Percentiles rank a stretch among this genome's conserved stretches.
Conservation (phyloP, 2,797 vertebrate species). For the Labeo calbasu region DNA sequence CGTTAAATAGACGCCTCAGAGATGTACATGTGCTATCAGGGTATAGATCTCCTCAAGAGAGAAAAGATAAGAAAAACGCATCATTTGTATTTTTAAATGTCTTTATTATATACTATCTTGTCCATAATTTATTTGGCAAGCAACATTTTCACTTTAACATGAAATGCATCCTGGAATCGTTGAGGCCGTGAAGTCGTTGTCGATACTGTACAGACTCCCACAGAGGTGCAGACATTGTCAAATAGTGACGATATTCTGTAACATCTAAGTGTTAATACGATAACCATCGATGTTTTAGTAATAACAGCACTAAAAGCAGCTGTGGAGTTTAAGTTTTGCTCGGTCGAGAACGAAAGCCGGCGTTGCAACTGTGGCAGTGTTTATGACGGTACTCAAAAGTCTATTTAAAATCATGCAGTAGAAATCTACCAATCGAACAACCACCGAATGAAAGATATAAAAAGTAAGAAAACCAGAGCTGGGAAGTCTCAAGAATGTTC, state of each 20-base stretch:
- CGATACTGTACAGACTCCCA: constrained; percentile 35
- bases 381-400: neutral
- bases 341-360: neutral
- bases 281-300: neutral
- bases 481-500: constrained; percentile 32
- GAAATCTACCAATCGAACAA: constrained; percentile 29
- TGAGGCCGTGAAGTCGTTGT: constrained; percentile 12
- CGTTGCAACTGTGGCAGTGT: neutral
- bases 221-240: constrained; percentile 13
- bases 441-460: constrained; percentile 27
- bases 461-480: constrained; percentile 51
- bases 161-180: constrained; percentile 46
- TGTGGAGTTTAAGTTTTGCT: neutral
- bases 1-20: too few species aligned
- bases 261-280: constrained; percentile 4
- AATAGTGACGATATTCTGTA: neutral
- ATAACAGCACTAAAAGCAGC: constrained; percentile 23
- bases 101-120: constrained; percentile 32
- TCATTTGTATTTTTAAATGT: neutral
- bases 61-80: neutral
- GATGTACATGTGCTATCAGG: too few species aligned
- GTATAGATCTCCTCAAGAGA: neutral
- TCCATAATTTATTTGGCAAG: constrained; percentile 57
- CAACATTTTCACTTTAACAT: constrained; percentile 64
- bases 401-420: constrained; percentile 49